A percentile compares a stretch with the other conserved stretches of the same genome.
Evolutionary conservation across 2,888 invertebrate species (phyloP).

Genomic region (Apeira syringaria): DNA sequence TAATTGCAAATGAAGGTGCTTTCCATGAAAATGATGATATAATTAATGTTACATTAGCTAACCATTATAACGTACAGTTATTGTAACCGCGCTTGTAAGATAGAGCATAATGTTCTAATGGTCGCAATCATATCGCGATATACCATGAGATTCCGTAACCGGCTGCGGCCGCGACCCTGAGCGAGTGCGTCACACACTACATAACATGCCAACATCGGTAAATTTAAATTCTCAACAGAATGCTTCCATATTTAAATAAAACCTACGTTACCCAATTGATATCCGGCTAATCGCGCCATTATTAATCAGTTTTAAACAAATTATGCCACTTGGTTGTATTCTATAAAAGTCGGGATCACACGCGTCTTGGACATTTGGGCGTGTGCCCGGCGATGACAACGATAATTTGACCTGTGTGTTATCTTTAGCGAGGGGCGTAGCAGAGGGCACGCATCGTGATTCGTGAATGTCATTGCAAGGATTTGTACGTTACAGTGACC

Average conservation of each 20-base stretch:
- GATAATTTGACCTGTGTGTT: constrained; percentile 56
- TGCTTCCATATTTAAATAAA: not conserved
- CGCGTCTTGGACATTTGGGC: constrained; percentile 53
- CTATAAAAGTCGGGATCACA: constrained; percentile 1
- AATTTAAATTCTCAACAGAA: not conserved
- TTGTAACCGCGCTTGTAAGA: too few relatives aligned
- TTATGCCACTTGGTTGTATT: too few relatives aligned
- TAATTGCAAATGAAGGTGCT: too few relatives aligned
- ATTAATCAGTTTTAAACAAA: not conserved
- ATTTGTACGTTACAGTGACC: constrained; percentile 36
- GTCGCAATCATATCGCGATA: not conserved
- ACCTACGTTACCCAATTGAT: not conserved
- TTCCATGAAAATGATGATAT: too few relatives aligned
- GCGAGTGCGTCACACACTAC: constrained; percentile 21
- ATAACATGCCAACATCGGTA: not conserved
- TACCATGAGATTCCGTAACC: constrained; percentile 15
- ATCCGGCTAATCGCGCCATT: not conserved
- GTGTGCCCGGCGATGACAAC: constrained; percentile 52
- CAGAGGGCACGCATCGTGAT: constrained; percentile 58
- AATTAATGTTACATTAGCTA: too few relatives aligned
- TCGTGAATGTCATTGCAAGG: constrained; percentile 56
- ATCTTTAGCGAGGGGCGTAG: constrained; percentile 65
- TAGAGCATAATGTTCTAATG: too few relatives aligned
- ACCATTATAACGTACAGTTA: too few relatives aligned
- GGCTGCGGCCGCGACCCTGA: constrained; percentile 13